Conservation (phyloP, 2,113 vertebrate species). For the Rana temporaria region DNA sequence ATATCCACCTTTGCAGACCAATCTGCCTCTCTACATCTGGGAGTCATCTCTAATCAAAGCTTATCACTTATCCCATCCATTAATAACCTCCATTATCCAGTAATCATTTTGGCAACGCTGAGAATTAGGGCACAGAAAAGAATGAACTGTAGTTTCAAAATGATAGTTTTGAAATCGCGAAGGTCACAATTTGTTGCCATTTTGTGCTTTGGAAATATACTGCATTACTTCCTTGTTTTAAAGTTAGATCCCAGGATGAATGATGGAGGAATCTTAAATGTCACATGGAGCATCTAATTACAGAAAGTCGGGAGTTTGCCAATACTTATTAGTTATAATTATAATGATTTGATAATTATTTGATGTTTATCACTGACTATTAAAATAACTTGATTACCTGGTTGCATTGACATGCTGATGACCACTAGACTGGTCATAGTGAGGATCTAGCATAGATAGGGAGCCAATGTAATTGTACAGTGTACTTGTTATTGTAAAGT, state of each 20-base stretch:
- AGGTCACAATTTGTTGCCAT: background rate
- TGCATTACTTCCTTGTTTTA: background rate
- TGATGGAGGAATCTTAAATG: background rate
- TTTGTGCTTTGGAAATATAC: background rate
- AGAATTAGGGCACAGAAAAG: background rate
- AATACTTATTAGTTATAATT: too few relatives aligned
- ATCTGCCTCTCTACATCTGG: too few relatives aligned
- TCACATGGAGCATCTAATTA: slow-evolving; percentile 6
- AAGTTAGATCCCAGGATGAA: background rate
- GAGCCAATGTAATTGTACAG: too few relatives aligned
- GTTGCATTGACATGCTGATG: too few relatives aligned
- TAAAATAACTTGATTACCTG: too few relatives aligned
- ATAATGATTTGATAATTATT: too few relatives aligned
- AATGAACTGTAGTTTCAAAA: background rate
- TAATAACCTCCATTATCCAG: background rate
- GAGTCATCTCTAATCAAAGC: background rate
- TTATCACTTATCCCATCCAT: background rate
- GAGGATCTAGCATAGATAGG: too few relatives aligned
- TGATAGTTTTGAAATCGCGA: background rate
- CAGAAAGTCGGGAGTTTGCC: background rate
- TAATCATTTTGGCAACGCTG: background rate
- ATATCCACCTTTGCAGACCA: too few relatives aligned
- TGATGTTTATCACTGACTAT: too few relatives aligned
- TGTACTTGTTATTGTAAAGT: too few relatives aligned
- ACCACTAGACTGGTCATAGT: too few relatives aligned